phyloP scores from a whole-genome alignment of 2,888 invertebrate species.

The Archaeoteleia sp. region DNA sequence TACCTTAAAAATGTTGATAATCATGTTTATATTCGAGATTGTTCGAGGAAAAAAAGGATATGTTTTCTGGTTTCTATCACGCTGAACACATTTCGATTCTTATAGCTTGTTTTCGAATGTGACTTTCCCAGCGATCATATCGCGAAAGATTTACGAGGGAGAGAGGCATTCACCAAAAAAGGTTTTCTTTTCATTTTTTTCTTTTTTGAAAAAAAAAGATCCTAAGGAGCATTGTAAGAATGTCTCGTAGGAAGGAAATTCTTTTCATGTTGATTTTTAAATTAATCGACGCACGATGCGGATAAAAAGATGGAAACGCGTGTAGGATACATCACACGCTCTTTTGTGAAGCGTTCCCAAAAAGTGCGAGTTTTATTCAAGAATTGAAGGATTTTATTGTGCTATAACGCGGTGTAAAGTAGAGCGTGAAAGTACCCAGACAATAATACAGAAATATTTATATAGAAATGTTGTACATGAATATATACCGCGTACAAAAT shows the following conservation, averaged over 20 bases:
- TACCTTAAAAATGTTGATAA: too few relatives aligned
- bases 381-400: conserved; percentile 20
- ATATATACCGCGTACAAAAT: conserved; percentile 19
- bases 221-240: conserved; percentile 31
- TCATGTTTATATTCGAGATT: too few relatives aligned
- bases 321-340: conserved; percentile 27
- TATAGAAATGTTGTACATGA: conserved; percentile 21
- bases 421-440: conserved; percentile 12
- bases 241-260: conserved; percentile 37
- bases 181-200: conserved; percentile 3
- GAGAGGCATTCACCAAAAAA: conserved; percentile 28
- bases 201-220: conserved; percentile 31
- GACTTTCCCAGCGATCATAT: conserved; percentile 34
- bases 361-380: conserved; percentile 11
- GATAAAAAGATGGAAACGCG: conserved; percentile 39
- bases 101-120: conserved; percentile 24
- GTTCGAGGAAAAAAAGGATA: neutral
- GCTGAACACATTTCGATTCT: conserved; percentile 7
- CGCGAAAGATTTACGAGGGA: conserved; percentile 41
- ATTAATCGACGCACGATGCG: conserved; percentile 48
- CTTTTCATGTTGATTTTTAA: conserved; percentile 40
- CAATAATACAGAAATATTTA: conserved; percentile 32
- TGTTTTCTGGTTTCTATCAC: neutral
- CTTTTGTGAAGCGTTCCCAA: conserved; percentile 33
- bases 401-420: conserved; percentile 3